A percentile compares a stretch with the other conserved stretches of the same genome.
These are phyloP conservation scores for Limosa lapponica DNA, from an alignment of 2,797 vertebrate species.

Conservation along the genomic window DNA sequence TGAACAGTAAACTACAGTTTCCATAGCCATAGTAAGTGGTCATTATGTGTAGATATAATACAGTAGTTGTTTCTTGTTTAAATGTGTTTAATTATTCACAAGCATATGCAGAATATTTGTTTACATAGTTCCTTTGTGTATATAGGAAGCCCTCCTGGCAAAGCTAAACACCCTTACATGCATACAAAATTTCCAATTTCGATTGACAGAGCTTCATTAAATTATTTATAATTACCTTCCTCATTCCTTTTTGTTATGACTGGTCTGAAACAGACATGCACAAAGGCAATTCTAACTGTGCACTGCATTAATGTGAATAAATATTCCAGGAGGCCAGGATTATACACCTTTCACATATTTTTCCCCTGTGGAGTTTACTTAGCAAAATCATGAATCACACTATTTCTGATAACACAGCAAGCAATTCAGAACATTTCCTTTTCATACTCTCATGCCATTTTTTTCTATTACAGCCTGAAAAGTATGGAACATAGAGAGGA, in stretches of 20 bases:
- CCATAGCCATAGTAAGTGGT: not conserved
- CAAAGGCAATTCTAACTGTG: constrained; percentile 29
- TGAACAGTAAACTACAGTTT: not conserved
- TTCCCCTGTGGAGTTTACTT: constrained; percentile 36
- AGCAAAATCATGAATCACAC: constrained; percentile 4
- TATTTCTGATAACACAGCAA: constrained; percentile 13
- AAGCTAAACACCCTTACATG: constrained; percentile 52
- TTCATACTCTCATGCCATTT: not conserved
- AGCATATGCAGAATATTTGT: constrained; percentile 64
- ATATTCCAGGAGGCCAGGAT: constrained; percentile 32
- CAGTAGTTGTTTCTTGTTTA: constrained; percentile 18
- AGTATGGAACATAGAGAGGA: not conserved
- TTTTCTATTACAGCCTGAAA: not conserved
- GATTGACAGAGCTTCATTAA: constrained; percentile 57
- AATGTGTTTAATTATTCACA: constrained; percentile 68
- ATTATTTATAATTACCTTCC: constrained; percentile 69
- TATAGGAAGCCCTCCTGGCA: constrained; percentile 30
- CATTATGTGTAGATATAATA: not conserved
- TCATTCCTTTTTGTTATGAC: constrained; percentile 47
- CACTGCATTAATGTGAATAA: constrained; percentile 31
- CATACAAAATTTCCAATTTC: constrained; percentile 51
- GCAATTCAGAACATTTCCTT: not conserved
- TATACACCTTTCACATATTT: constrained; percentile 44
- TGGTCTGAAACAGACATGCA: constrained; percentile 34
- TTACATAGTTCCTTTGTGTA: constrained; percentile 56